phyloP scores from a whole-genome alignment of 1,140 invertebrate species.

The Trichonephila clavipes region DNA sequence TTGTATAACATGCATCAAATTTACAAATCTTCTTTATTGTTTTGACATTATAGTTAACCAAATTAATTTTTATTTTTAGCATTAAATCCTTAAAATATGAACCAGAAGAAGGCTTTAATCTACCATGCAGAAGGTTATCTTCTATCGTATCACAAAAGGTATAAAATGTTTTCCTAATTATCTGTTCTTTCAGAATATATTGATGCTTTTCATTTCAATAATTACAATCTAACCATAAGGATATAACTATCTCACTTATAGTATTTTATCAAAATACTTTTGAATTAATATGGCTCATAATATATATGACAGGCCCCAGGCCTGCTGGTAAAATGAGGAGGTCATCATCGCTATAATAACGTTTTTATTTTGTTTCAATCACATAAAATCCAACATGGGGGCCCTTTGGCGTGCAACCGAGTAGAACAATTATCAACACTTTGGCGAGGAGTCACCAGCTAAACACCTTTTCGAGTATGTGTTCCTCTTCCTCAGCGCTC shows the following conservation, averaged over 20 bases:
- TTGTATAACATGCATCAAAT: too few species aligned
- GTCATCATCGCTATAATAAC: too few species aligned
- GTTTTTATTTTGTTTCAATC: too few species aligned
- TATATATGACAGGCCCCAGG: too few species aligned
- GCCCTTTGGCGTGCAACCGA: too few species aligned
- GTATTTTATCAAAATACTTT: background rate
- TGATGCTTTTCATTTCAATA: background rate
- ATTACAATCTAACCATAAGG: background rate
- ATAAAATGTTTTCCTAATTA: background rate
- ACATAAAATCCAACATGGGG: too few species aligned
- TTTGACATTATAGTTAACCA: background rate
- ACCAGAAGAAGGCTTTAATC: background rate
- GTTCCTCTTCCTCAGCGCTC: too few species aligned
- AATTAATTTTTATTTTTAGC: background rate
- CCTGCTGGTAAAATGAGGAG: too few species aligned
- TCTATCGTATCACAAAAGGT: background rate
- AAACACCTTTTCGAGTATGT: too few species aligned
- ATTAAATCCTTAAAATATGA: conserved; percentile 44
- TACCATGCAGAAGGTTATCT: background rate
- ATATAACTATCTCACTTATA: background rate
- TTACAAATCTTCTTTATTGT: background rate
- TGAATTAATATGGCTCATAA: background rate
- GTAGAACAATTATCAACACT: too few species aligned
- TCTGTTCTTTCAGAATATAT: background rate
- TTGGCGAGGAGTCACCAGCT: too few species aligned